These are phyloP conservation scores for Aldrovandia affinis DNA, from an alignment of 2,797 vertebrate genomes.

Conservation along the genomic window DNA sequence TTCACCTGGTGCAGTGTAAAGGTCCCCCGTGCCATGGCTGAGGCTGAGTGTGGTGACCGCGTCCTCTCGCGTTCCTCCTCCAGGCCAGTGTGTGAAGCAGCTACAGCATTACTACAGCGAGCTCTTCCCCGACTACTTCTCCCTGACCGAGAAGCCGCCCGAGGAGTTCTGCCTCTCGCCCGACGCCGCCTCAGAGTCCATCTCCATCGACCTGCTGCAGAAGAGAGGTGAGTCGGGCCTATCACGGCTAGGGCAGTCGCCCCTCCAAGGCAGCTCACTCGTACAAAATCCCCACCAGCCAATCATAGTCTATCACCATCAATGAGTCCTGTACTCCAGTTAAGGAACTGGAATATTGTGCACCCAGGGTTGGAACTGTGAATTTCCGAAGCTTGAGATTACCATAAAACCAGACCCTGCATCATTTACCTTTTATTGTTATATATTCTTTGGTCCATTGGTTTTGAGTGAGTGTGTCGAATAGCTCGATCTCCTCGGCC, in stretches of 20 bases:
- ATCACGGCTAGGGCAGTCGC: too few species aligned
- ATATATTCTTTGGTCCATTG: too few species aligned
- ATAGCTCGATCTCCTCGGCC: too few species aligned
- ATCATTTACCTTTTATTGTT: too few species aligned
- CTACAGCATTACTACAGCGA: conserved; percentile 70
- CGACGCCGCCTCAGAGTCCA: conserved; percentile 81
- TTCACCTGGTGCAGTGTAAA: background rate
- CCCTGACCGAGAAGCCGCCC: conserved; percentile 82
- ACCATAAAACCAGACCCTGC: too few species aligned
- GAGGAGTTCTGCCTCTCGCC: conserved; percentile 88
- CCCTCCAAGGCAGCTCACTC: background rate
- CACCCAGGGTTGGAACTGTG: too few species aligned
- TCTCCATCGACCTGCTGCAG: conserved; percentile 90
- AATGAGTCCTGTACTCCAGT: too few species aligned
- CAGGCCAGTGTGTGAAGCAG: conserved; percentile 51
- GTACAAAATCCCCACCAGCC: too few species aligned
- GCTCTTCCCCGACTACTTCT: conserved; percentile 83
- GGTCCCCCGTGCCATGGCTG: background rate
- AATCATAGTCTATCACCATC: too few species aligned
- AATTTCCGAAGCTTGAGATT: too few species aligned
- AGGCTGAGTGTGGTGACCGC: background rate
- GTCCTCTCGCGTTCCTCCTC: conserved; percentile 44
- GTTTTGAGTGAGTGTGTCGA: too few species aligned
- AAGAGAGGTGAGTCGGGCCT: conserved; percentile 82
- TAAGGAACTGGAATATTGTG: too few species aligned